A percentile compares a stretch with the other conserved stretches of the same genome.
phyloP scores from a whole-genome alignment of 1,140 invertebrate genomes.

The Drosophila bocqueti region DNA sequence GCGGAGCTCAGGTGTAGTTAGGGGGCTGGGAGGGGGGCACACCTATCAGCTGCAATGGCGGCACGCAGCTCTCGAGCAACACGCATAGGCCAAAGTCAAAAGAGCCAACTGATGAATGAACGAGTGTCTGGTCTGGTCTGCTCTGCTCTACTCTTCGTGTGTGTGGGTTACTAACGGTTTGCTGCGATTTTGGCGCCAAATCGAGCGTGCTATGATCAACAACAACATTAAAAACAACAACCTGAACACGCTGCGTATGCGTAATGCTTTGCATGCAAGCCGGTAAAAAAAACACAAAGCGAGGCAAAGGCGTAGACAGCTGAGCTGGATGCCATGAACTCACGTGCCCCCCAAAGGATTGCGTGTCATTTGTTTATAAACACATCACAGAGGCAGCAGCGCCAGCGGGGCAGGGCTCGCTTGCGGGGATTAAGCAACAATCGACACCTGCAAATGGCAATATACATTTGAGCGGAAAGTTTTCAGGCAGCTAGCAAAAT shows the following conservation, averaged over 20 bases:
- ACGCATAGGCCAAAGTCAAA: constrained; percentile 68
- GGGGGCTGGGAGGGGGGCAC: constrained; percentile 23
- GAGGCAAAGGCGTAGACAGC: constrained; percentile 35
- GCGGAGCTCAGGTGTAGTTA: constrained; percentile 1
- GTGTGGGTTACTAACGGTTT: constrained; percentile 39
- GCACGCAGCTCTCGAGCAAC: constrained; percentile 68
- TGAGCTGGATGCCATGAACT: constrained; percentile 49
- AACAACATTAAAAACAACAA: constrained; percentile 29
- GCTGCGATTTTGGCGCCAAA: constrained; percentile 78
- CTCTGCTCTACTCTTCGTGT: constrained; percentile 23
- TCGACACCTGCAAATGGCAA: constrained; percentile 37
- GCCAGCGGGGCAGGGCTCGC: constrained; percentile 4
- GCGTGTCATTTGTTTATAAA: constrained; percentile 83
- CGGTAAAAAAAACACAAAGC: constrained; percentile 18
- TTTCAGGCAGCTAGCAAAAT: constrained; percentile 8
- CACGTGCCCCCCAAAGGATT: constrained; percentile 69
- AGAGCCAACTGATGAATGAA: constrained; percentile 62
- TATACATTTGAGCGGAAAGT: constrained; percentile 19
- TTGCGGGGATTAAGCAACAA: constrained; percentile 38
- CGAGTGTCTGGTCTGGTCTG: constrained; percentile 52
- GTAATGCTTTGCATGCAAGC: constrained; percentile 69
- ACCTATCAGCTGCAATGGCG: constrained; percentile 49
- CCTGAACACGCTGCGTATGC: constrained; percentile 72
- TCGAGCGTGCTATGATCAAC: constrained; percentile 74
- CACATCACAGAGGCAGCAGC: constrained; percentile 47